Evolutionary conservation across 1,140 invertebrate species (phyloP), one percentile per base, ranked within the genome.

Genomic region (Bombus pascuorum): DNA sequence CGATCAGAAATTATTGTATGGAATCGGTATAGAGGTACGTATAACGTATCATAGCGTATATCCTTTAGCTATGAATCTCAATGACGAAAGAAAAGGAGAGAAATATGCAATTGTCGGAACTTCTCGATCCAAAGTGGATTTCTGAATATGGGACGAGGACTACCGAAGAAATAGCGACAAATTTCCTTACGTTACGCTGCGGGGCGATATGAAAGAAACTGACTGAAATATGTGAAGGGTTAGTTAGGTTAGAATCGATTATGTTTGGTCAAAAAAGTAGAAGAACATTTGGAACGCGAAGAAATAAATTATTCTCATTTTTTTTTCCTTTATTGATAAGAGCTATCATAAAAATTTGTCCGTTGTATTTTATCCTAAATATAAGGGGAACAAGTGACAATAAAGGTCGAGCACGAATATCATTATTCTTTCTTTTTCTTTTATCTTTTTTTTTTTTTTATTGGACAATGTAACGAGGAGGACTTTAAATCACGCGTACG

Each of bases 1-100:
- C 68, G 75, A 39, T 44, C 42, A 6, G 68, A 73, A 85, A 81
- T 85, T 73, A 73, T 70, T 57, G 47, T 53, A 22, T 22, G 18
- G 18, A 53, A 53, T 53, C 47, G 47, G 18, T 53, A 22, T 18
- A 53, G 18, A 53, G 18, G 5, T 53, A 53, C 18, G 18, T 22
- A 53, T 53, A 53, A 22, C 18, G 5, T 53, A 53, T 53, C 47
- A 1, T 53, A 22, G 18, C 47, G 18, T 22, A 53, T 53, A 53
- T 53, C 47, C 47, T 22, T 53, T 22, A 53, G 47, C 47, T 53
- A 53, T 53, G 47, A 22, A 53, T 53, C 47, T 53, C 47, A 53
- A 53, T 53, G 25, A 70, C 32, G 68, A 53, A 18, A 13, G 15
- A 70, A 68, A 65, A 37, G 5, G 2, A 39, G 28, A 12, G n/a